These are phyloP conservation scores for Halichoerus grypus DNA, from an alignment of 2,113 vertebrate species.

Conservation along the genomic window DNA sequence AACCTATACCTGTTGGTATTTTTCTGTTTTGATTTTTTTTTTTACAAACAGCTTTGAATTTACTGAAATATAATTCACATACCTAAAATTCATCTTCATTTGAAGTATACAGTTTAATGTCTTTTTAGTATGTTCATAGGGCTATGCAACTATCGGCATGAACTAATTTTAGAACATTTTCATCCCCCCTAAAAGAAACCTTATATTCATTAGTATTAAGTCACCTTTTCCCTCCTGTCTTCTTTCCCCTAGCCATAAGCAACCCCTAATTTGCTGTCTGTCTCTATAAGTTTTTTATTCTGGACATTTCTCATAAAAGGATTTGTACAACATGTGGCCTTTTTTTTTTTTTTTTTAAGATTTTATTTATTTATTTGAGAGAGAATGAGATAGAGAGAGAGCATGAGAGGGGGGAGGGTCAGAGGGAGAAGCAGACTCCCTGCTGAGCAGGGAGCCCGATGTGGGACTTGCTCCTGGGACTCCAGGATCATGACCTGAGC, in stretches of 20 bases:
- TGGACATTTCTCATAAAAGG: not conserved
- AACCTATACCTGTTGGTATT: not conserved
- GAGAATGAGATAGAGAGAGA: too few species aligned
- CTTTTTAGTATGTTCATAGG: not conserved
- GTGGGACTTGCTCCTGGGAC: too few species aligned
- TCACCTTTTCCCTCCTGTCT: not conserved
- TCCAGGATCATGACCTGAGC: too few species aligned
- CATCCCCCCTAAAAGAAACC: not conserved
- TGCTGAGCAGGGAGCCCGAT: too few species aligned
- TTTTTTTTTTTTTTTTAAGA: not conserved
- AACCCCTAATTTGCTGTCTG: not conserved
- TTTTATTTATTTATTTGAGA: too few species aligned
- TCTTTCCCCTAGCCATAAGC: not conserved
- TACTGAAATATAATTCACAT: not conserved
- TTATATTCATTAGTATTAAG: not conserved
- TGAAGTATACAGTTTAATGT: not conserved
- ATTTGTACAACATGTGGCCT: not conserved
- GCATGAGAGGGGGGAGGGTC: too few species aligned
- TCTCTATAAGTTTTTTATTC: not conserved
- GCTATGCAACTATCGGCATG: not conserved
- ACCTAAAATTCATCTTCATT: not conserved
- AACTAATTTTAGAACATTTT: conserved; percentile 11
- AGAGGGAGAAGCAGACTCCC: too few species aligned
- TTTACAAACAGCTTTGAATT: not conserved
- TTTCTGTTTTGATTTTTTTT: not conserved